phyloP scores from a whole-genome alignment of 2,797 vertebrate genomes.

The Odontamblyopus rebecca region DNA sequence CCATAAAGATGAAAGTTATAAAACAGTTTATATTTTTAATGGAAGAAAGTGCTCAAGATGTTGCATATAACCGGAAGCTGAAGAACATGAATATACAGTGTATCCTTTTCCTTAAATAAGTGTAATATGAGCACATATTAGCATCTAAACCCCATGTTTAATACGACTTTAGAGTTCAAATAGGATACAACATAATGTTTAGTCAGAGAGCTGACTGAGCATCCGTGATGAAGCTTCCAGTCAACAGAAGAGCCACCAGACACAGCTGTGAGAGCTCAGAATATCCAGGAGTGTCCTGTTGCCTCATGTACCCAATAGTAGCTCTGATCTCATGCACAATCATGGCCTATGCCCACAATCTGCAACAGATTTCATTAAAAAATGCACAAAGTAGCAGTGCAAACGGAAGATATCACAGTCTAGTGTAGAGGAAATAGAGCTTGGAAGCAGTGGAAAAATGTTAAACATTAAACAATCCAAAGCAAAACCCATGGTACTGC shows the following conservation, averaged over 20 bases:
- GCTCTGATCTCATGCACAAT: constrained; percentile 21
- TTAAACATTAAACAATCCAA: not conserved
- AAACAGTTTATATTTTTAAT: too few relatives aligned
- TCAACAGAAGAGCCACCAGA: constrained; percentile 3
- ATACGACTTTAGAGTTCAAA: constrained; percentile 51
- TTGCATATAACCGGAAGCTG: too few relatives aligned
- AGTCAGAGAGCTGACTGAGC: not conserved
- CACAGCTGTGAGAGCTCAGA: constrained; percentile 41
- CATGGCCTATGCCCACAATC: not conserved
- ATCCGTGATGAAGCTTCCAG: constrained; percentile 11
- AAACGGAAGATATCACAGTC: not conserved
- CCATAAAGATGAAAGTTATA: too few relatives aligned
- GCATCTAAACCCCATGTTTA: constrained; percentile 10
- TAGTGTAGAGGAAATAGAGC: not conserved
- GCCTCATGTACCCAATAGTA: constrained; percentile 10
- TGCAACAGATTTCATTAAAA: not conserved
- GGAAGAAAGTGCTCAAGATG: too few relatives aligned
- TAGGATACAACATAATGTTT: constrained; percentile 25
- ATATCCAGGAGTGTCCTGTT: constrained; percentile 11
- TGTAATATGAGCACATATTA: constrained; percentile 1
- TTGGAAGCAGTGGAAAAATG: not conserved
- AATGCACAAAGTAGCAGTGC: not conserved
- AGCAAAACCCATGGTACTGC: not conserved
- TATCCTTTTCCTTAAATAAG: not conserved
- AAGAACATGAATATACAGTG: not conserved